A percentile compares a stretch with the other conserved stretches of the same genome.
Evolutionary conservation across 2,888 invertebrate species (phyloP).

Genomic region (Erannis defoliaria): DNA sequence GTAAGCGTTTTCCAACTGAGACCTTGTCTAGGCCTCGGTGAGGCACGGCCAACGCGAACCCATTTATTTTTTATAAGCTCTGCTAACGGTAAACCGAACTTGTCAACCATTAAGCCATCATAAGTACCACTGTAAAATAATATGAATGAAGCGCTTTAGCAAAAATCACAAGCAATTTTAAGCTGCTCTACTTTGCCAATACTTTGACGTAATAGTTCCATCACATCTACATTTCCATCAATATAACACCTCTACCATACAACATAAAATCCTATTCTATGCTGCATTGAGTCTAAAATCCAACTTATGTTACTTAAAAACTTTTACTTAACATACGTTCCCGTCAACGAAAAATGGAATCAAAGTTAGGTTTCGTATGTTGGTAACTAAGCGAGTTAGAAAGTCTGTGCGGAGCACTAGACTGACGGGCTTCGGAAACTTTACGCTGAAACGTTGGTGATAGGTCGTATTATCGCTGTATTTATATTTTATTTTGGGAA

Average conservation of each 20-base stretch:
- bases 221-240: neutral
- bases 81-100: no score
- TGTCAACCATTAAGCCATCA: no score
- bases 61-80: no score
- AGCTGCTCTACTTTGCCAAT: no score
- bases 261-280: constrained; percentile 27
- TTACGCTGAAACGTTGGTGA: neutral
- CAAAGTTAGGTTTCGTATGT: constrained; percentile 35
- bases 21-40: no score
- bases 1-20: no score
- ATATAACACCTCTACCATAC: constrained; percentile 6
- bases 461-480: neutral
- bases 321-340: constrained; percentile 17
- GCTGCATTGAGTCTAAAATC: constrained; percentile 29
- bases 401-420: constrained; percentile 18
- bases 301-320: constrained; percentile 10
- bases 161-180: no score
- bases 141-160: no score
- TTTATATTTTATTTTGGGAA: neutral
- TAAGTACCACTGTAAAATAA: no score
- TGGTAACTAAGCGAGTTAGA: constrained; percentile 33
- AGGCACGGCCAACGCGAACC: no score
- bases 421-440: constrained; percentile 13
- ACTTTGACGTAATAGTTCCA: no score
- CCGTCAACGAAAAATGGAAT: constrained; percentile 44